A percentile compares a stretch with the other conserved stretches of the same genome.
Conservation (phyloP, 2,797 vertebrate genomes). For the Esox lucius region DNA sequence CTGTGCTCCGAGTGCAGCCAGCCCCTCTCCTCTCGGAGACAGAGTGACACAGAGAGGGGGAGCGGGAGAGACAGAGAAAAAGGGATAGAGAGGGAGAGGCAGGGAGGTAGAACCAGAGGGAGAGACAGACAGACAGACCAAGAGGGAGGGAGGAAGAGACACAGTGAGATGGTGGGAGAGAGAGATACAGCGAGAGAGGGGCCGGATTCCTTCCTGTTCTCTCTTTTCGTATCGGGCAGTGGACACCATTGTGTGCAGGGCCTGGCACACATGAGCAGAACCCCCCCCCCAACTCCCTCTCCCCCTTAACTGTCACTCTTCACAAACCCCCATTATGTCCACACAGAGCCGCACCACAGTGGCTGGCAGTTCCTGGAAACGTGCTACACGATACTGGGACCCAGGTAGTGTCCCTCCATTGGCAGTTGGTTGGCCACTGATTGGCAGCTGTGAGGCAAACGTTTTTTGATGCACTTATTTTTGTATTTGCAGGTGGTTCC, state of each 20-base stretch:
- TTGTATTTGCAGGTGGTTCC: background rate
- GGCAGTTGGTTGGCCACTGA: background rate
- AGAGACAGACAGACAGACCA: background rate
- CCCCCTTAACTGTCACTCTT: conserved; percentile 2
- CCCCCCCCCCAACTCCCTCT: conserved; percentile 4
- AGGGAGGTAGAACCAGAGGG: too few relatives aligned
- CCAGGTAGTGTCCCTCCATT: background rate
- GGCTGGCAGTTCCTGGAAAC: background rate
- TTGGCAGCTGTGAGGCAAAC: background rate
- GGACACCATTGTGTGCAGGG: conserved; percentile 9
- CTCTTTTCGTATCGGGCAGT: conserved; percentile 14
- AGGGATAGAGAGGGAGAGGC: too few relatives aligned
- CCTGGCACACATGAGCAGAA: background rate
- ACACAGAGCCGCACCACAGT: background rate
- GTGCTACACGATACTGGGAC: background rate
- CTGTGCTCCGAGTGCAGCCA: conserved; percentile 10
- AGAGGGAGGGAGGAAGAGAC: background rate
- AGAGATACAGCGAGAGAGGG: background rate
- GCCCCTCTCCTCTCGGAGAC: conserved; percentile 1
- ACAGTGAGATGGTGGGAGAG: too few relatives aligned
- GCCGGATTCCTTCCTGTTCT: conserved; percentile 14
- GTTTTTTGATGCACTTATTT: background rate
- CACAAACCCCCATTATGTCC: background rate
- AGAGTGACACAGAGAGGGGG: background rate
- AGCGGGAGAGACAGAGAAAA: background rate